These are phyloP conservation scores for Poecilus cupreus DNA, from an alignment of 2,888 invertebrate genomes.

Conservation along the genomic window DNA sequence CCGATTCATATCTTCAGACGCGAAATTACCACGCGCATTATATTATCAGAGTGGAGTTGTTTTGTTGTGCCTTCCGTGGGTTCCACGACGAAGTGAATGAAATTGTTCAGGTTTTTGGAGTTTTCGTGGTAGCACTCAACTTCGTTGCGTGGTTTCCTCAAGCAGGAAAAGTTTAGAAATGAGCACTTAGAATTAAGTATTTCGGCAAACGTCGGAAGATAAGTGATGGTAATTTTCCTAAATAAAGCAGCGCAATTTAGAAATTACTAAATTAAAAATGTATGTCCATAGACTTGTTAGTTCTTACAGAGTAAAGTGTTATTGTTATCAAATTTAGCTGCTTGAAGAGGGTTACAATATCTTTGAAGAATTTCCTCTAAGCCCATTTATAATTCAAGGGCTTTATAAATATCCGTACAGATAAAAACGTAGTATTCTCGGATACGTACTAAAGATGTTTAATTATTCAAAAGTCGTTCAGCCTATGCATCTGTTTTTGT, in stretches of 20 bases:
- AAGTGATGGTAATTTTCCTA: background rate
- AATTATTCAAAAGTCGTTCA: conserved; percentile 26
- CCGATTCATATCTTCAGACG: conserved; percentile 48
- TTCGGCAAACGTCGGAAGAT: background rate
- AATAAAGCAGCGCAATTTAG: background rate
- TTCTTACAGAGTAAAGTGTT: background rate
- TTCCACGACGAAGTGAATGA: background rate
- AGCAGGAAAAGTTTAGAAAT: background rate
- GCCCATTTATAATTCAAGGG: background rate
- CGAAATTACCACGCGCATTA: conserved; percentile 35
- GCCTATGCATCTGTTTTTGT: conserved; percentile 49
- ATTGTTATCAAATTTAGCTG: background rate
- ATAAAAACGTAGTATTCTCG: background rate
- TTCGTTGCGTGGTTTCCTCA: background rate
- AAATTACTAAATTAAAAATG: background rate
- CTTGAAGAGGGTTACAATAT: conserved; percentile 3
- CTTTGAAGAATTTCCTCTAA: background rate
- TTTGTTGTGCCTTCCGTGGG: background rate
- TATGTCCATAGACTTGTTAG: background rate
- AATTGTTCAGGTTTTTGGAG: conserved; percentile 19
- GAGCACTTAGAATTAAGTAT: background rate
- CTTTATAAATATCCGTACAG: background rate
- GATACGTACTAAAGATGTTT: conserved; percentile 1
- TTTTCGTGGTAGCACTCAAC: background rate
- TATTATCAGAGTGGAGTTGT: conserved; percentile 9